phyloP scores from a whole-genome alignment of 2,888 invertebrate species.

The Trissolcus brochymenae region DNA sequence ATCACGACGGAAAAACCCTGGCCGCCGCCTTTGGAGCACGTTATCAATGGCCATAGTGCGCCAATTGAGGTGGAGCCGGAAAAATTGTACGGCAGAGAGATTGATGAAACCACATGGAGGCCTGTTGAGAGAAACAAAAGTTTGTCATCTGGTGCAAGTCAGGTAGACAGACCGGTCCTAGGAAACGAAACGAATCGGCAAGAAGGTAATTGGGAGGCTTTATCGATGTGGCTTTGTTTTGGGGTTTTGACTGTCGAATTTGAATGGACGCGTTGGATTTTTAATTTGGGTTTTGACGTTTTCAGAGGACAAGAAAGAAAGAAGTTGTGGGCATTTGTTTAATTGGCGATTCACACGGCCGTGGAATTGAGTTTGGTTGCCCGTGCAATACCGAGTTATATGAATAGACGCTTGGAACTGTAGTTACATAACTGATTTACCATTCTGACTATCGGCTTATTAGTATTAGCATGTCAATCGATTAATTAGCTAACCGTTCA shows the following conservation, averaged over 20 bases:
- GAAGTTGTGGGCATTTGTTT: background rate
- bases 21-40: slow-evolving; percentile 23
- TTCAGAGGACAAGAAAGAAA: background rate
- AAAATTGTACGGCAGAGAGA: slow-evolving; percentile 13
- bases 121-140: slow-evolving; percentile 7
- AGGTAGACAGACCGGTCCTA: slow-evolving; percentile 13
- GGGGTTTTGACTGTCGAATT: background rate
- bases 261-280: background rate
- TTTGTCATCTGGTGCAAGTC: background rate
- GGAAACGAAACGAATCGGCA: background rate
- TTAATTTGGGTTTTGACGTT: background rate
- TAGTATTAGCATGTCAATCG: slow-evolving; percentile 2
- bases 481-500: slow-evolving; percentile 8
- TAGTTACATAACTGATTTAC: slow-evolving; percentile 17
- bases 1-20: slow-evolving; percentile 13
- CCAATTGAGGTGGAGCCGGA: slow-evolving; percentile 20
- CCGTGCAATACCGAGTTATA: background rate
- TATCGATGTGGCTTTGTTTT: background rate
- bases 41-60: slow-evolving; percentile 31
- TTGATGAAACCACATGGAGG: slow-evolving; percentile 28
- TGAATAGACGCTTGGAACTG: background rate
- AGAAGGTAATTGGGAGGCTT: background rate
- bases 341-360: too few relatives aligned
- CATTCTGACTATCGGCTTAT: slow-evolving; percentile 1
- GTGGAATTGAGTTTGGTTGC: background rate